Evolutionary conservation across 1,140 invertebrate genomes (phyloP), one percentile per base, ranked within the genome.

Genomic region (Heliconius congener): DNA sequence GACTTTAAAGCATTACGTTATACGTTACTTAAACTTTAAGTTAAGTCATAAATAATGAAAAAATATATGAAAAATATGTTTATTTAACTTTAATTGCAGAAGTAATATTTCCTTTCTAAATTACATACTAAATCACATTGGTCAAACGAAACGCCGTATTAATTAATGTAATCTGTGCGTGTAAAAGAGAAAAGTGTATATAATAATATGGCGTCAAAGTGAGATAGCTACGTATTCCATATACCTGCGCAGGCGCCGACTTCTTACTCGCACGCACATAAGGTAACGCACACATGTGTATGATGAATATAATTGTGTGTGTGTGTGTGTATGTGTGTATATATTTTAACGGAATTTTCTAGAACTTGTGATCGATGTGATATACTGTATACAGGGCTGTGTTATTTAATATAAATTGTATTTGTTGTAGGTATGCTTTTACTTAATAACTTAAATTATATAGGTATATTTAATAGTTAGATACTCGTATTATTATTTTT

Each of bases 261-360:
- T 66, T 66, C 60, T 66, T 72, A 72, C 71, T 39, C 71, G 71
- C 37, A 72, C 71, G 71, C 71, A 42, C 30, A 72, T 66, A 66
- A 66, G 60, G 11, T 13, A 13, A 72, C 37, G 71, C 71, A 72
- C 71, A 72, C 71, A 72, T 72, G 71, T 72, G 16, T 30, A 66
- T 30, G 27, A 23, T 66, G 27, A 16, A 16, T 66, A 66, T 66
- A 23, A 4, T 6, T 30, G 4, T 18, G 19, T 34, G 34, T 34
- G 34, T 34, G 66, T n/a, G 71, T 71, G 3, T 34, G 70, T 71
- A 2, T n/a, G 19, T 42, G 34, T 72, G 34, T 72, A 72, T 72
- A 72, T 72, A 39, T 72, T 72, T 72, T 72, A 72, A 72, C 71
- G 71, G 71, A 72, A 72, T 39, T 39, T 72, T 72, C 71, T 72